Evolutionary conservation across 2,113 vertebrate species (phyloP).

Genomic region (Sorex fumeus): DNA sequence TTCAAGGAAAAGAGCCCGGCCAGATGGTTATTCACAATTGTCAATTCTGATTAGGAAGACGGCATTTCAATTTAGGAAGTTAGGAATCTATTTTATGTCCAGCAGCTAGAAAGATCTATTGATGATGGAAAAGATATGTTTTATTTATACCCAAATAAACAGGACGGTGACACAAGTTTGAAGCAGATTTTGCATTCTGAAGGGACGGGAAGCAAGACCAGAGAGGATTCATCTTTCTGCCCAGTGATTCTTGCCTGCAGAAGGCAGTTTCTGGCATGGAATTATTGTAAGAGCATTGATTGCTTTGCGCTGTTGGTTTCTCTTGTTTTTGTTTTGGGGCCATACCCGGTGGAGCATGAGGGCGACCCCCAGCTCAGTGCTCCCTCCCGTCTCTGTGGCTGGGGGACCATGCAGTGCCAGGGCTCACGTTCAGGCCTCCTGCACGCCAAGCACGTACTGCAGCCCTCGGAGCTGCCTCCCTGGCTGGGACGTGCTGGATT

Average conservation of each 20-base stretch:
- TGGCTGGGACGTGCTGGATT: too few relatives aligned
- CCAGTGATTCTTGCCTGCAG: not conserved
- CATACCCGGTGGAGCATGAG: too few relatives aligned
- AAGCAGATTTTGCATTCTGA: not conserved
- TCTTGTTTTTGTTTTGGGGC: too few relatives aligned
- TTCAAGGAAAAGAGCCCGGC: not conserved
- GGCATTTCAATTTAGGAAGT: conserved; percentile 39
- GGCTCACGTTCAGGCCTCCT: too few relatives aligned
- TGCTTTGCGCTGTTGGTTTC: not conserved
- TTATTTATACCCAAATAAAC: conserved; percentile 46
- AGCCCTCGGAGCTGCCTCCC: too few relatives aligned
- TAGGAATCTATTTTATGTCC: conserved; percentile 14
- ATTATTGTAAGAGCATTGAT: not conserved
- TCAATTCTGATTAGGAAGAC: conserved; percentile 51
- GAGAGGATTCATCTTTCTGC: not conserved
- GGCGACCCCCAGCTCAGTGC: too few relatives aligned
- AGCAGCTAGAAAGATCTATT: not conserved
- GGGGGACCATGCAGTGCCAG: too few relatives aligned
- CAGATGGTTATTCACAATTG: conserved; percentile 30
- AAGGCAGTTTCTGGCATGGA: not conserved
- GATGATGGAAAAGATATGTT: not conserved
- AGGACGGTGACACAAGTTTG: not conserved
- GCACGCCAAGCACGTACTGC: too few relatives aligned
- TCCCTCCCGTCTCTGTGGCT: too few relatives aligned
- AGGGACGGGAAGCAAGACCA: not conserved